Percentiles rank a stretch among this genome's conserved stretches.
Conservation (phyloP, 2,888 invertebrate species). For the Campoplex capitator region DNA sequence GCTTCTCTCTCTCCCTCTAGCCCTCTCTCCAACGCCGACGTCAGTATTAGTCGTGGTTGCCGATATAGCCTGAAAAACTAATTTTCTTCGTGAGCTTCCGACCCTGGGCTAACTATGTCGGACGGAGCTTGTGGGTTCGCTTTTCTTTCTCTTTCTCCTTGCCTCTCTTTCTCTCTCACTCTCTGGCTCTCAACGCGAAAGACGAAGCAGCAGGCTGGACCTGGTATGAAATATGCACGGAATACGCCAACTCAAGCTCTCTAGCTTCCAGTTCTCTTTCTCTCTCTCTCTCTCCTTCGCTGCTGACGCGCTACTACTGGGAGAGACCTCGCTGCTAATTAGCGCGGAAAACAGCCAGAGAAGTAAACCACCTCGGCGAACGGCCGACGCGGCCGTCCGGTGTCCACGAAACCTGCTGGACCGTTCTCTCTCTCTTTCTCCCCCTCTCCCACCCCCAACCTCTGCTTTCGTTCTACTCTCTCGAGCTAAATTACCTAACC, state of each 20-base stretch:
- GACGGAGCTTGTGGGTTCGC: slow-evolving; percentile 52
- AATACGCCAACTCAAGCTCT: slow-evolving; percentile 41
- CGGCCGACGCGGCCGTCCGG: slow-evolving; percentile 50
- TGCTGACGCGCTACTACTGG: slow-evolving; percentile 15
- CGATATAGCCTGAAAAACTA: slow-evolving; percentile 61
- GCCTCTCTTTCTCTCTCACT: background rate
- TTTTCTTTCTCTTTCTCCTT: background rate
- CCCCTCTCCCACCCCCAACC: background rate
- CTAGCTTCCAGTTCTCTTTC: slow-evolving; percentile 33
- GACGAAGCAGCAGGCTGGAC: slow-evolving; percentile 53
- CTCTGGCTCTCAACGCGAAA: slow-evolving; percentile 36
- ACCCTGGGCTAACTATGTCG: slow-evolving; percentile 48
- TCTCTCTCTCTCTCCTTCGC: slow-evolving; percentile 7
- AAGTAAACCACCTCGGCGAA: slow-evolving; percentile 67
- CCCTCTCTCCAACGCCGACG: background rate
- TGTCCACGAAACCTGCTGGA: slow-evolving; percentile 46
- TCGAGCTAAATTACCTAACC: slow-evolving; percentile 66
- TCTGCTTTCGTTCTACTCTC: background rate
- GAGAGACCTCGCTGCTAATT: slow-evolving; percentile 72
- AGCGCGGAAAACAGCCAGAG: slow-evolving; percentile 72
- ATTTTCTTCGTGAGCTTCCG: slow-evolving; percentile 62
- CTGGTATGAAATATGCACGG: slow-evolving; percentile 64
- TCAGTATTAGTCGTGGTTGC: slow-evolving; percentile 38
- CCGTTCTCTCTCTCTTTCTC: slow-evolving; percentile 16
- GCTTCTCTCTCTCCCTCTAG: slow-evolving; percentile 49